phyloP scores from a whole-genome alignment of 2,113 vertebrate genomes.

The Zeus faber region DNA sequence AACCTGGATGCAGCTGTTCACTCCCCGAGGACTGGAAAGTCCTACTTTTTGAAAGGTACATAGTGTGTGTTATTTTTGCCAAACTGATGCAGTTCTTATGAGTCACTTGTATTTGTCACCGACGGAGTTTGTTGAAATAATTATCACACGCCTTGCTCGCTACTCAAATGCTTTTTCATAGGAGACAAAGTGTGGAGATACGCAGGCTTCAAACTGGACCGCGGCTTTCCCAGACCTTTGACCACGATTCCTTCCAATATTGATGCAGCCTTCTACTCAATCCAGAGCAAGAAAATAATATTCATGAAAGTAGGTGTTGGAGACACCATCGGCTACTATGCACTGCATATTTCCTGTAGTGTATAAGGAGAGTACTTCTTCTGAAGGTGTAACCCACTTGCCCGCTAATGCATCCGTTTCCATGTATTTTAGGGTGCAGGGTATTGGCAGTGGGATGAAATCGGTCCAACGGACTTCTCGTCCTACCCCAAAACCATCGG shows the following conservation, averaged over 20 bases:
- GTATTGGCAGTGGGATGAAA: constrained; percentile 85
- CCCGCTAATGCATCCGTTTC: not conserved
- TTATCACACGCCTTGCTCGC: too few relatives aligned
- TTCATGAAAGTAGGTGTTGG: constrained; percentile 78
- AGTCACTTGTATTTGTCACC: too few relatives aligned
- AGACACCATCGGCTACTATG: not conserved
- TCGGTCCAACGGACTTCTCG: constrained; percentile 60
- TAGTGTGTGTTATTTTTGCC: too few relatives aligned
- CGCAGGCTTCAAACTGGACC: constrained; percentile 73
- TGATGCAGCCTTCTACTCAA: constrained; percentile 79
- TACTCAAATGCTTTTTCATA: too few relatives aligned
- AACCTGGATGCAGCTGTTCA: constrained; percentile 79
- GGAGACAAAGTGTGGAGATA: constrained; percentile 82
- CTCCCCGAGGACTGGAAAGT: constrained; percentile 78
- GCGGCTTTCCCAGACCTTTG: constrained; percentile 76
- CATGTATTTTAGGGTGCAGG: constrained; percentile 52
- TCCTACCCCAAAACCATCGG: constrained; percentile 71
- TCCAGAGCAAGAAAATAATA: constrained; percentile 73
- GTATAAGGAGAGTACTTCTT: not conserved
- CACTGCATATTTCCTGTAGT: not conserved
- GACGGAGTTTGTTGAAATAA: too few relatives aligned
- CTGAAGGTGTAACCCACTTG: not conserved
- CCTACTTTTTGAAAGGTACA: constrained; percentile 84
- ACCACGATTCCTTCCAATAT: constrained; percentile 71
- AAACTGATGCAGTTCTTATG: not conserved